These are phyloP conservation scores for Drosophila tropicalis DNA, from an alignment of 1,140 invertebrate genomes.

Conservation along the genomic window DNA sequence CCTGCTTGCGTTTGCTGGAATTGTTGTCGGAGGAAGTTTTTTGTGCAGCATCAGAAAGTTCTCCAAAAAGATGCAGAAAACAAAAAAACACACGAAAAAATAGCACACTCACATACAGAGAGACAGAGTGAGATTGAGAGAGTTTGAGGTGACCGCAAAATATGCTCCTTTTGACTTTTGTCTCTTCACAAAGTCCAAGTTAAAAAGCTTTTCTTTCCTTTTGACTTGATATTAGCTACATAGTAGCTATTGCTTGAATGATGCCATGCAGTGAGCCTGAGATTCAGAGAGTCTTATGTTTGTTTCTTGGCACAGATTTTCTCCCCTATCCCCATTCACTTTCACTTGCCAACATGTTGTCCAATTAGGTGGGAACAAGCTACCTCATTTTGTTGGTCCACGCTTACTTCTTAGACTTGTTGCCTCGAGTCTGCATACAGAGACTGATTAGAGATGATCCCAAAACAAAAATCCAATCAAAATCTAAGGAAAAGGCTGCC, in stretches of 20 bases:
- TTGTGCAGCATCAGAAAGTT: constrained; percentile 74
- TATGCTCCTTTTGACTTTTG: constrained; percentile 31
- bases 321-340: constrained; percentile 13
- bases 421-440: neutral
- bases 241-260: neutral
- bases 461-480: neutral
- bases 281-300: constrained; percentile 19
- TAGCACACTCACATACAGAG: neutral
- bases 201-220: constrained; percentile 38
- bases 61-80: constrained; percentile 14
- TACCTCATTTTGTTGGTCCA: constrained; percentile 4
- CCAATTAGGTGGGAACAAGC: constrained; percentile 48
- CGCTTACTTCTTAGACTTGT: no score
- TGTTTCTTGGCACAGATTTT: constrained; percentile 13
- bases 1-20: constrained; percentile 79
- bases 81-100: constrained; percentile 12
- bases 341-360: constrained; percentile 46
- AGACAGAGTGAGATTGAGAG: constrained; percentile 32
- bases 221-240: constrained; percentile 41
- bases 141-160: constrained; percentile 17
- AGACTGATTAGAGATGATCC: neutral
- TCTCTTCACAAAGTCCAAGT: constrained; percentile 12
- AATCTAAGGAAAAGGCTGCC: neutral
- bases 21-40: constrained; percentile 81
- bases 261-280: no score